phyloP scores from a whole-genome alignment of 2,888 invertebrate species.

The Apamea monoglypha region DNA sequence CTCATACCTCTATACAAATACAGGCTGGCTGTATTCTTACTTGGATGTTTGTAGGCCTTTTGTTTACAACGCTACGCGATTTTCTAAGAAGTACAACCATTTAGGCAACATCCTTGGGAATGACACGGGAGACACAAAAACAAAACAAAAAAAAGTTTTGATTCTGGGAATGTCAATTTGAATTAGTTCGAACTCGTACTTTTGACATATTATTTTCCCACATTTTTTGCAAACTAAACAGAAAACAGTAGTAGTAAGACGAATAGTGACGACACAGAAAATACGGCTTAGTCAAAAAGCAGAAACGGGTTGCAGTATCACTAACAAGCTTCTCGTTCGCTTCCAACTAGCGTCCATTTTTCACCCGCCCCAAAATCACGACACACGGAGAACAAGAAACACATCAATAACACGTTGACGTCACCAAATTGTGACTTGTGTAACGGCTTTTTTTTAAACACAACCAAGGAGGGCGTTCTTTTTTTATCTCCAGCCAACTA shows the following conservation, averaged over 20 bases:
- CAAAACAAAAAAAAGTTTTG: too few relatives aligned
- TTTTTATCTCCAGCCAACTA: constrained; percentile 67
- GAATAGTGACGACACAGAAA: background rate
- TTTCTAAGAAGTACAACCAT: background rate
- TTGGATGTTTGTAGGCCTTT: background rate
- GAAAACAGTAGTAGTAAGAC: background rate
- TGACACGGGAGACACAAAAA: background rate
- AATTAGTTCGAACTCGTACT: background rate
- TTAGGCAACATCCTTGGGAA: background rate
- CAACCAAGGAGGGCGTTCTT: constrained; percentile 52
- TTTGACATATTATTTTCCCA: background rate
- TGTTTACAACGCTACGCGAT: background rate
- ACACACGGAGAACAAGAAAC: constrained; percentile 53
- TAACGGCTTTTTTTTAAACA: constrained; percentile 64
- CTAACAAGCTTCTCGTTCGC: constrained; percentile 41
- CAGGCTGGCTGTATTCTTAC: background rate
- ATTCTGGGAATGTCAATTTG: background rate
- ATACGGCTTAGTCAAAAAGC: background rate
- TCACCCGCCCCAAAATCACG: constrained; percentile 50
- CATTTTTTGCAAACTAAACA: background rate
- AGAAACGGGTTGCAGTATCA: constrained; percentile 19
- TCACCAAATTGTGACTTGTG: constrained; percentile 62
- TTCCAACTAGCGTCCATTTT: constrained; percentile 30
- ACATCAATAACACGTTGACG: constrained; percentile 58
- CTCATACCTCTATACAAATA: background rate